Conservation (phyloP, 2,113 vertebrate genomes). For the Xenotilapia leptura region DNA sequence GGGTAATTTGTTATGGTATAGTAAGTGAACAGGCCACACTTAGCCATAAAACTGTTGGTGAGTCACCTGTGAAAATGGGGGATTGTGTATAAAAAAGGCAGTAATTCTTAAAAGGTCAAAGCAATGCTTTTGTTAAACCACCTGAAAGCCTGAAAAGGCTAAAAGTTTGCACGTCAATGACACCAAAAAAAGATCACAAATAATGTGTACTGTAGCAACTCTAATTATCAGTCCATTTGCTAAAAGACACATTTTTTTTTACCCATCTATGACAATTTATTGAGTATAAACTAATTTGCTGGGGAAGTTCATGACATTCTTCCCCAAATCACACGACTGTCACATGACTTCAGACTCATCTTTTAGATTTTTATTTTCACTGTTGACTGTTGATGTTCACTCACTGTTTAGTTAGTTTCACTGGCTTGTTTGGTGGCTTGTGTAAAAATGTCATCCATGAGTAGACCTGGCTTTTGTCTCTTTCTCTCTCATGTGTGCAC, state of each 20-base stretch:
- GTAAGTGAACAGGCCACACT: neutral
- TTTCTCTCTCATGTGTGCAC: neutral
- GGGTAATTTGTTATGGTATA: neutral
- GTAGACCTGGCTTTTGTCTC: neutral
- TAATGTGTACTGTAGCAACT: neutral
- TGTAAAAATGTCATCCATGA: neutral
- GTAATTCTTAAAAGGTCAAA: neutral
- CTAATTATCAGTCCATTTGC: neutral
- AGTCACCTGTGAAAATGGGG: neutral
- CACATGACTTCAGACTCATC: neutral
- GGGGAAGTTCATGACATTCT: neutral
- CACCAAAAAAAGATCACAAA: neutral
- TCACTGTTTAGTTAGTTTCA: neutral
- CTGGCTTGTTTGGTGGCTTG: neutral
- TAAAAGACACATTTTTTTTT: neutral
- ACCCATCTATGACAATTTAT: neutral
- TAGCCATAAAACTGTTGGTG: neutral
- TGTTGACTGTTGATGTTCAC: neutral
- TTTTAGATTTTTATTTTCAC: neutral
- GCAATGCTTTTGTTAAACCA: neutral
- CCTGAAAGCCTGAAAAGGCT: neutral
- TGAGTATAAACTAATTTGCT: neutral
- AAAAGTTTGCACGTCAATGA: neutral
- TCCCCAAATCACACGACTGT: neutral
- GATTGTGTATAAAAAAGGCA: neutral